Evolutionary conservation across 2,113 vertebrate genomes (phyloP).

Genomic region (Notechis scutatus): DNA sequence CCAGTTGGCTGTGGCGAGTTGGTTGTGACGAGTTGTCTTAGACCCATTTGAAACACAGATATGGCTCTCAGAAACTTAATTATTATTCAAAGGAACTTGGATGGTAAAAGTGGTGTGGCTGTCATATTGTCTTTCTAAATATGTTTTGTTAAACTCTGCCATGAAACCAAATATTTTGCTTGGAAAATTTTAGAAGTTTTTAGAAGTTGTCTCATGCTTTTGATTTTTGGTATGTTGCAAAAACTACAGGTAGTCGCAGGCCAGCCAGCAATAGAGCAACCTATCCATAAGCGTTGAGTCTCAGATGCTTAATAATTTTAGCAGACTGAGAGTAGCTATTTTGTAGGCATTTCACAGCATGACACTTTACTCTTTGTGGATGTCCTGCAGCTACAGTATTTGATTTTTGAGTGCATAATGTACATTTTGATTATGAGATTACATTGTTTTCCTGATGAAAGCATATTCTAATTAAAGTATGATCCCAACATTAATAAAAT

Average conservation of each 20-base stretch:
- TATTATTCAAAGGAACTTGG: not conserved
- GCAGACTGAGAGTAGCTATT: not conserved
- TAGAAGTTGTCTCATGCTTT: not conserved
- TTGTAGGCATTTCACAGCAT: not conserved
- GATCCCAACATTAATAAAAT: not conserved
- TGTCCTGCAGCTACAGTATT: not conserved
- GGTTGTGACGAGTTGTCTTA: not conserved
- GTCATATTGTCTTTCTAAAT: not conserved
- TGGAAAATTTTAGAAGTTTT: not conserved
- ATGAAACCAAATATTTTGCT: not conserved
- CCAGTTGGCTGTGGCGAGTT: rapidly evolving
- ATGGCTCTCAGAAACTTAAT: not conserved
- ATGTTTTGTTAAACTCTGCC: not conserved
- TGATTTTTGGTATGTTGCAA: not conserved
- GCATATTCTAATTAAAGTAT: not conserved
- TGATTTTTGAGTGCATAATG: not conserved
- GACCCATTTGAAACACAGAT: not conserved
- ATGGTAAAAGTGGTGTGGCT: not conserved
- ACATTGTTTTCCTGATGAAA: not conserved
- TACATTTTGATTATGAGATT: not conserved
- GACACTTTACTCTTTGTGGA: not conserved
- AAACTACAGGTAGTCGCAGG: not conserved
- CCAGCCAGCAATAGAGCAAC: not conserved
- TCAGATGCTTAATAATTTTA: not conserved
- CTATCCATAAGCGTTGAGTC: not conserved